Evolutionary conservation across 2,888 invertebrate species (phyloP), one percentile per base, ranked within the genome.

Genomic region (Embidobia sp.): DNA sequence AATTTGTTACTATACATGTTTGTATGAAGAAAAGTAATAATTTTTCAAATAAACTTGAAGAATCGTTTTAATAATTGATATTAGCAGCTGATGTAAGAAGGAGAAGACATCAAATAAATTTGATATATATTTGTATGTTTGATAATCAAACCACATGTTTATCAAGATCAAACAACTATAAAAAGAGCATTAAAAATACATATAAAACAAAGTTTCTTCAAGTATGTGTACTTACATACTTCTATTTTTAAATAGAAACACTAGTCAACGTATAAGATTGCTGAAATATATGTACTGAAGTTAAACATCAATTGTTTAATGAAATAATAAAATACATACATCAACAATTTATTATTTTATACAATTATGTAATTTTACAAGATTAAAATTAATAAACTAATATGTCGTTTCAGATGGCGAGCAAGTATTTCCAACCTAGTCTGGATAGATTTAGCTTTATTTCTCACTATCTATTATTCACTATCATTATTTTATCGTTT

Each of bases 391-490:
- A 7, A 3, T n/a, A 16, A 8, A 33, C 10, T 6, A 16, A 48
- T 15, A n/a, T 22, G 64, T 46, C 66, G 80, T 93, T 93, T 78
- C 91, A 97, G 97, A 92, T 98, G 98, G 98, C 93, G 94, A 81
- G 98, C 97, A 37, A 97, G 97, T 88, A 95, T 98, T 84, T 98
- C 98, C 93, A 98, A 98, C 90, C 91, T 98, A 81, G 95, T 98
- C 77, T 98, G 97, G 97, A 91, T 96, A 81, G 98, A 98, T 89
- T 91, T 97, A 57, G 86, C 95, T 19, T 91, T 95, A 55, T 98
- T 96, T 88, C 91, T 96, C 75, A 90, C 93, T 27, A 88, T 95
- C 59, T 98, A 97, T 89, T 96, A 96, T 86, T 85, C 92, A 35
- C 92, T 98, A 79, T 96, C 95, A 89, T 89, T 95, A 78, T 90